Conservation (phyloP, 2,113 vertebrate species). For the Podiceps cristatus region DNA sequence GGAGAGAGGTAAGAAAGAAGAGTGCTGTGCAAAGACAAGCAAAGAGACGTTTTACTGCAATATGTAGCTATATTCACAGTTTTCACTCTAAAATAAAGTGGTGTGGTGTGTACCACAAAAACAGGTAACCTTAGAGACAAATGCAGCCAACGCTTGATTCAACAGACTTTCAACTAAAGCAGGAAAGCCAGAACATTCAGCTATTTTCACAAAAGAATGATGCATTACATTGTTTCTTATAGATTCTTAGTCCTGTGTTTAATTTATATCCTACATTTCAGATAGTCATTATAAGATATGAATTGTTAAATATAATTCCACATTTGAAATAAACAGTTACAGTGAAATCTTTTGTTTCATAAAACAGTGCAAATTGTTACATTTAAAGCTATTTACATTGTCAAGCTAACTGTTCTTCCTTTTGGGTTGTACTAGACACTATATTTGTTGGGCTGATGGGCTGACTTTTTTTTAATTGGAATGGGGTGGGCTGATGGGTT, state of each 20-base stretch:
- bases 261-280: not conserved
- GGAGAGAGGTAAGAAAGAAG: not conserved
- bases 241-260: not conserved
- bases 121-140: not conserved
- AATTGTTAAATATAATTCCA: not conserved
- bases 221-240: accelerated
- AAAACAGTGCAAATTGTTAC: not conserved
- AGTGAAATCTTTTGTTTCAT: not conserved
- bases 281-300: not conserved
- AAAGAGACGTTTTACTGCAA: not conserved
- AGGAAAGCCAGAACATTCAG: not conserved
- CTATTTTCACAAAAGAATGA: not conserved
- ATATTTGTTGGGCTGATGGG: not conserved
- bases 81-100: not conserved
- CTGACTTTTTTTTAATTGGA: not conserved
- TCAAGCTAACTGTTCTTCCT: not conserved
- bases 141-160: not conserved
- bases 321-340: not conserved
- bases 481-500: not conserved
- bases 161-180: not conserved
- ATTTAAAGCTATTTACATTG: not conserved
- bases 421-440: not conserved
- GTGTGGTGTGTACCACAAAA: not conserved
- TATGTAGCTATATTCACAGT: not conserved
- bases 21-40: not conserved